These are phyloP conservation scores for Strigops habroptila DNA, from an alignment of 2,113 vertebrate species.

Conservation along the genomic window DNA sequence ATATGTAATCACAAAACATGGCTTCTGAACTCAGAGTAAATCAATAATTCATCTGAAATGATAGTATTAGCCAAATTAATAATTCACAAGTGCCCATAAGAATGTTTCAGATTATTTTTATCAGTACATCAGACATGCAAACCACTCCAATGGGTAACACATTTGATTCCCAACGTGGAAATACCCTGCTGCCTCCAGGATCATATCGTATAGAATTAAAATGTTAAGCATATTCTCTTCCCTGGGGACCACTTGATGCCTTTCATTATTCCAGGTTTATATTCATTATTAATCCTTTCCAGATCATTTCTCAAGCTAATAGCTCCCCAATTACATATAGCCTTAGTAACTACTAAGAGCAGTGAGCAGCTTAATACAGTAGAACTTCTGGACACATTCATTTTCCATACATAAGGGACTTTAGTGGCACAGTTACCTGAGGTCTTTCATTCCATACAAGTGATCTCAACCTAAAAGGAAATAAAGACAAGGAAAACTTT, in stretches of 20 bases:
- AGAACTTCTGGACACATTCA: not conserved
- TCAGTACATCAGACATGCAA: not conserved
- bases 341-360: not conserved
- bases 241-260: not conserved
- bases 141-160: not conserved
- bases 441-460: not conserved
- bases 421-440: not conserved
- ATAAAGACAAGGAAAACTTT: not conserved
- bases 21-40: not conserved
- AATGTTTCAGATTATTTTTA: not conserved
- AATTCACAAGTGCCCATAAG: not conserved
- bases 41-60: not conserved
- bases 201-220: not conserved
- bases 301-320: constrained; percentile 2
- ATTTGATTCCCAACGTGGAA: not conserved
- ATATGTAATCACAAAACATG: not conserved
- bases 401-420: not conserved
- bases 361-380: not conserved
- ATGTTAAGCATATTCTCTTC: not conserved
- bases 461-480: not conserved
- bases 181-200: not conserved
- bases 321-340: not conserved
- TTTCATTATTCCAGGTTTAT: not conserved
- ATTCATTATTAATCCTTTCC: not conserved
- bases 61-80: not conserved